These are phyloP conservation scores for Isotomurus palustris DNA, from an alignment of 2,888 invertebrate genomes.

Conservation along the genomic window DNA sequence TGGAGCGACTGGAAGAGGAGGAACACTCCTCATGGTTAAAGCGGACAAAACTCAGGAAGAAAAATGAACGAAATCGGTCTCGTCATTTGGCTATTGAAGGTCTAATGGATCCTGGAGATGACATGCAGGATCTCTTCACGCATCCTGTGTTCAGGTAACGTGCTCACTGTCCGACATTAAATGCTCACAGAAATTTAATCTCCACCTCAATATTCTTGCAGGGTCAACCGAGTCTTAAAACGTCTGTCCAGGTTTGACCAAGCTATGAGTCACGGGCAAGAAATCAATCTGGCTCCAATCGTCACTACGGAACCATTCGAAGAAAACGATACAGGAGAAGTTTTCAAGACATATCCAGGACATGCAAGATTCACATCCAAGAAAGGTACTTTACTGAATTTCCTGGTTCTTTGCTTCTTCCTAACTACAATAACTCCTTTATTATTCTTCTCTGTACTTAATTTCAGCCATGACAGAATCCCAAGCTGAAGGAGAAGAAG, in stretches of 20 bases:
- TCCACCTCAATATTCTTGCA: constrained; percentile 8
- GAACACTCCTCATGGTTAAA: constrained; percentile 62
- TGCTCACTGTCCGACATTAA: background rate
- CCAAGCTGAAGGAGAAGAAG: background rate
- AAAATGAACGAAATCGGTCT: constrained; percentile 44
- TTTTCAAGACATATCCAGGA: constrained; percentile 28
- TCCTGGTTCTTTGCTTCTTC: background rate
- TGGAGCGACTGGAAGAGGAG: constrained; percentile 61
- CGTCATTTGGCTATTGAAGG: constrained; percentile 42
- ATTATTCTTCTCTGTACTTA: background rate
- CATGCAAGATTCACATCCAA: constrained; percentile 3
- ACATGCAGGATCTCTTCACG: constrained; percentile 41
- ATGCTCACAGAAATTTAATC: background rate
- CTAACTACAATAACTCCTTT: too few species aligned
- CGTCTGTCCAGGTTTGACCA: constrained; percentile 28
- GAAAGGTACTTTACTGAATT: background rate
- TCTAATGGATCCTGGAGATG: constrained; percentile 37
- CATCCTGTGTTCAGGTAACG: constrained; percentile 41
- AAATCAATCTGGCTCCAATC: constrained; percentile 24
- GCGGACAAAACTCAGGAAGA: constrained; percentile 62
- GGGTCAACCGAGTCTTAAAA: constrained; percentile 41
- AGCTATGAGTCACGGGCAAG: constrained; percentile 10
- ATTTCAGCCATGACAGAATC: background rate
- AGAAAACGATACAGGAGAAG: constrained; percentile 17
- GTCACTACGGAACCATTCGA: constrained; percentile 22